Evolutionary conservation across 2,113 vertebrate genomes (phyloP).

Genomic region (Nycticebus coucang): DNA sequence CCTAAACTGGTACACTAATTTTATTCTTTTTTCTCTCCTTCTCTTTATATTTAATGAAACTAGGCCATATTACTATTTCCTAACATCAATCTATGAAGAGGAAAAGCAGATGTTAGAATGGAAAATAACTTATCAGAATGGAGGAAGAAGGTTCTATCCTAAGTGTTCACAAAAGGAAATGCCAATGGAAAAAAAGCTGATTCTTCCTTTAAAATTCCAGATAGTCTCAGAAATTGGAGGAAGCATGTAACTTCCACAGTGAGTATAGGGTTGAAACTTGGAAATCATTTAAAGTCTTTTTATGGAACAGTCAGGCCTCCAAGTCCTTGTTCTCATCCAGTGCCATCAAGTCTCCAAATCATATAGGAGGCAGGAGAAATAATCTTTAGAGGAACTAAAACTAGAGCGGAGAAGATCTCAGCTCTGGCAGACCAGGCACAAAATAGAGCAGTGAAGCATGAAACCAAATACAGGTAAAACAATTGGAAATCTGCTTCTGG

Average conservation of each 20-base stretch:
- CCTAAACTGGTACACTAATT: background rate
- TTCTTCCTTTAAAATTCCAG: background rate
- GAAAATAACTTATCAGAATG: background rate
- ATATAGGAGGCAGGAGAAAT: background rate
- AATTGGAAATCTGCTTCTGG: background rate
- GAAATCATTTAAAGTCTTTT: slow-evolving; percentile 7
- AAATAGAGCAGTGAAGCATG: background rate
- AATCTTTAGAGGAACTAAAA: slow-evolving; percentile 16
- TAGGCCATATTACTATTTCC: background rate
- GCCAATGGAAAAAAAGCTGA: background rate
- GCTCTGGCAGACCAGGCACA: background rate
- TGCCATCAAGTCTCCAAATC: background rate
- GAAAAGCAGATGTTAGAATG: background rate
- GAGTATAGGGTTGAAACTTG: background rate
- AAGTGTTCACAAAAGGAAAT: background rate
- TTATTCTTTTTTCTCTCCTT: background rate
- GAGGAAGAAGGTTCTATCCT: background rate
- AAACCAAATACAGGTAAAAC: background rate
- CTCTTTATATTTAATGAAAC: slow-evolving; percentile 25
- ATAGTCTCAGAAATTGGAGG: background rate
- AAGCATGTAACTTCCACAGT: background rate
- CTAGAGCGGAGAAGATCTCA: background rate
- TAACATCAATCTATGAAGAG: background rate
- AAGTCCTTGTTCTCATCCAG: background rate
- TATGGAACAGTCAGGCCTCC: background rate